Evolutionary conservation across 2,113 vertebrate genomes (phyloP).

Genomic region (Chiloscyllium plagiosum): DNA sequence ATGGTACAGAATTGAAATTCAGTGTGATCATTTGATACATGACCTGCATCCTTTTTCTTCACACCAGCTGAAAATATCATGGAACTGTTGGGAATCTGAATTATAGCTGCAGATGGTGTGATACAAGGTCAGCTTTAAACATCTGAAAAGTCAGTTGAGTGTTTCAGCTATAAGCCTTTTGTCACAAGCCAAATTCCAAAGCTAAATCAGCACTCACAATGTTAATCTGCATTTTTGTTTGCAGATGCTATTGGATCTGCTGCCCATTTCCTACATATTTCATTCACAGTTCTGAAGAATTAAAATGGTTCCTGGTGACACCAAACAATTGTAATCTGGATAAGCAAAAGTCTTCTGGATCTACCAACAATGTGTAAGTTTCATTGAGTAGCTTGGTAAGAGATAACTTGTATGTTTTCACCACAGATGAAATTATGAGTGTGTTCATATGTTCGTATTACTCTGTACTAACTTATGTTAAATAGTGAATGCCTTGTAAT

Average conservation of each 20-base stretch:
- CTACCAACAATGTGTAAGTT: constrained; percentile 19
- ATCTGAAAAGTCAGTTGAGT: neutral
- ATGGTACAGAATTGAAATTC: neutral
- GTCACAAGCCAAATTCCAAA: neutral
- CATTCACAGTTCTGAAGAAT: neutral
- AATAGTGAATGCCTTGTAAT: neutral
- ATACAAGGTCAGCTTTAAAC: neutral
- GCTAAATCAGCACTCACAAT: neutral
- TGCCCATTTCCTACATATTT: neutral
- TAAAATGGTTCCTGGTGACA: neutral
- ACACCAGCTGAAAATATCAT: neutral
- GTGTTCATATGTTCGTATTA: neutral
- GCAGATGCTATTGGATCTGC: neutral
- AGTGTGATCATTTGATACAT: neutral
- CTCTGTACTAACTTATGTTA: neutral
- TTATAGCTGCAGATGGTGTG: neutral
- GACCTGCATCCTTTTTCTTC: neutral
- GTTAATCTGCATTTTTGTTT: neutral
- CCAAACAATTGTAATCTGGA: neutral
- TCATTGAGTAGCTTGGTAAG: neutral
- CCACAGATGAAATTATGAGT: neutral
- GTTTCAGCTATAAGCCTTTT: neutral
- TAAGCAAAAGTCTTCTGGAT: neutral
- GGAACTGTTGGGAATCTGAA: neutral
- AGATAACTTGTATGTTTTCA: neutral